phyloP scores from a whole-genome alignment of 1,140 invertebrate genomes.

The Diprion similis region DNA sequence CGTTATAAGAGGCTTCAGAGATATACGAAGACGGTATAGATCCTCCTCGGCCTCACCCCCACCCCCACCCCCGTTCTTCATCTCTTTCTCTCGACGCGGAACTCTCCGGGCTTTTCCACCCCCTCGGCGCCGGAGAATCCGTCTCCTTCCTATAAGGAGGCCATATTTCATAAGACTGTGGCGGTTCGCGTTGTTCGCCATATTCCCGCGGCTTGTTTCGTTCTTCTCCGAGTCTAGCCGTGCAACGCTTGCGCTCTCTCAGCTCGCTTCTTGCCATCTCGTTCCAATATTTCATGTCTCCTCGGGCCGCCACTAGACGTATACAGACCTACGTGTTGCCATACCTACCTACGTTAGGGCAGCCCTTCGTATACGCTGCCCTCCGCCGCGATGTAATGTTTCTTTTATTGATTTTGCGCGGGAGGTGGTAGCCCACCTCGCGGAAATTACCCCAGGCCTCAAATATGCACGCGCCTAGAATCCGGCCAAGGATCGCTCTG shows the following conservation, averaged over 20 bases:
- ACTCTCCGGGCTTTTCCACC: conserved; percentile 17
- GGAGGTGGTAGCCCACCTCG: conserved; percentile 47
- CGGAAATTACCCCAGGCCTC: conserved; percentile 51
- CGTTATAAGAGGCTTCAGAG: neutral
- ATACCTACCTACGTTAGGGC: neutral
- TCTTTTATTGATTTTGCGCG: conserved; percentile 62
- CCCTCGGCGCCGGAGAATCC: conserved; percentile 22
- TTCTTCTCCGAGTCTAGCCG: conserved; percentile 40
- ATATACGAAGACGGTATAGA: too few relatives aligned
- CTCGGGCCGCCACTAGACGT: conserved; percentile 29
- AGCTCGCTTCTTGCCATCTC: conserved; percentile 44
- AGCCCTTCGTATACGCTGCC: conserved; percentile 42
- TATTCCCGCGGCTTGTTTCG: conserved; percentile 45
- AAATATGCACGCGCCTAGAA: conserved; percentile 9
- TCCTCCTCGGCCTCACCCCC: conserved; percentile 17
- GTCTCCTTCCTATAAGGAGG: conserved; percentile 44
- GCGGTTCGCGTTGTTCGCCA: conserved; percentile 30
- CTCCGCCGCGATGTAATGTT: conserved; percentile 60
- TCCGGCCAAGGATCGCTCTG: neutral
- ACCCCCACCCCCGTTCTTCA: conserved; percentile 25
- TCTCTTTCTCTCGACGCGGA: conserved; percentile 33
- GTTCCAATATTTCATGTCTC: conserved; percentile 55
- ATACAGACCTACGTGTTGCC: too few relatives aligned
- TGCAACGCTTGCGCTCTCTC: conserved; percentile 11
- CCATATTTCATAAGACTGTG: conserved; percentile 58